These are phyloP conservation scores for Elmis aenea DNA, from an alignment of 2,888 invertebrate genomes.

Conservation along the genomic window DNA sequence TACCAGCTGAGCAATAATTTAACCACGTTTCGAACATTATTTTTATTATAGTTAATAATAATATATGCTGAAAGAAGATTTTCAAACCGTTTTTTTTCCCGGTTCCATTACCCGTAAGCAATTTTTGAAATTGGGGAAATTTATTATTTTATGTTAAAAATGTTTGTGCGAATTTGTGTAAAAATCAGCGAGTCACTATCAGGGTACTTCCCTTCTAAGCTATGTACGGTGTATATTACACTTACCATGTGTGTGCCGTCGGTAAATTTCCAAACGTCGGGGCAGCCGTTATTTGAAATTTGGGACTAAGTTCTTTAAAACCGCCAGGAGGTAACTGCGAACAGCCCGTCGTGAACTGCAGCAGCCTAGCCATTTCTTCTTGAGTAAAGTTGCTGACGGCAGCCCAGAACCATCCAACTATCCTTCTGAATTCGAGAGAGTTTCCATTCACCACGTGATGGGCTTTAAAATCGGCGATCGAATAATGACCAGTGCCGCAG, in stretches of 20 bases:
- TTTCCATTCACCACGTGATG: constrained; percentile 82
- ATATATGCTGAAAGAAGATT: too few species aligned
- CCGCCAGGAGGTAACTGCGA: constrained; percentile 89
- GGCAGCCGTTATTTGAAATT: constrained; percentile 88
- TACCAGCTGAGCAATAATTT: too few species aligned
- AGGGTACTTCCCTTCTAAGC: too few species aligned
- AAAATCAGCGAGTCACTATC: too few species aligned
- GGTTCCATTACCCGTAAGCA: too few species aligned
- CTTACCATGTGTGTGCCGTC: constrained; percentile 89
- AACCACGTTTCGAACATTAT: too few species aligned
- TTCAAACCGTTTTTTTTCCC: too few species aligned
- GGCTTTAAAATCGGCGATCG: constrained; percentile 81
- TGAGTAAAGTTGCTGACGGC: constrained; percentile 83
- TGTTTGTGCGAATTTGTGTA: too few species aligned
- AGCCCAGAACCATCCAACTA: constrained; percentile 88
- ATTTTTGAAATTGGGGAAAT: too few species aligned
- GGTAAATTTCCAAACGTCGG: constrained; percentile 87
- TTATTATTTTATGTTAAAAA: too few species aligned
- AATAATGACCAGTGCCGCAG: constrained; percentile 91
- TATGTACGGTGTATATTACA: too few species aligned
- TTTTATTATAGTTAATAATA: too few species aligned
- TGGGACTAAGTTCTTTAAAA: constrained; percentile 82
- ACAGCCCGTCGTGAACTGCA: constrained; percentile 92
- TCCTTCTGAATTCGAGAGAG: constrained; percentile 75
- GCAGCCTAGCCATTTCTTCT: constrained; percentile 86